phyloP scores from a whole-genome alignment of 2,797 vertebrate genomes.

The Typhlichthys eigenmanni region DNA sequence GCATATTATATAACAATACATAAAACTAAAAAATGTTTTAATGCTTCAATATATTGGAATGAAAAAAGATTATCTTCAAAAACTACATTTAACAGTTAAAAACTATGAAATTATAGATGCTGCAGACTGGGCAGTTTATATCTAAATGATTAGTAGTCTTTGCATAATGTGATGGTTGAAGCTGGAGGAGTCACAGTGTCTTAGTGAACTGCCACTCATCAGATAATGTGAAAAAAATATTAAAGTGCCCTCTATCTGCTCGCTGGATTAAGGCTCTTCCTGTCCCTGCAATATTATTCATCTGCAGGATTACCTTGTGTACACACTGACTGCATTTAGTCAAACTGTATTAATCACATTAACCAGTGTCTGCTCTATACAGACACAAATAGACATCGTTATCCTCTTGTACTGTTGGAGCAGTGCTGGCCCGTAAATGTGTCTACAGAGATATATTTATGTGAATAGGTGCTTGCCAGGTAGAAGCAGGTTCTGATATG shows the following conservation, averaged over 20 bases:
- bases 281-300: constrained; percentile 14
- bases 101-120: too few species aligned
- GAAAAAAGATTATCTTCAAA: too few species aligned
- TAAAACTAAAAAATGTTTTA: too few species aligned
- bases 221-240: constrained; percentile 26
- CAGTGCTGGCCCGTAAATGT: background rate
- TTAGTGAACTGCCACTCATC: too few species aligned
- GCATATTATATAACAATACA: too few species aligned
- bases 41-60: too few species aligned
- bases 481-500: background rate
- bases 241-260: constrained; percentile 39
- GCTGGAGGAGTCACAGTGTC: too few species aligned
- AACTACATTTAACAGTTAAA: too few species aligned
- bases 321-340: background rate
- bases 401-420: background rate
- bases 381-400: background rate
- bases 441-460: background rate
- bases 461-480: background rate
- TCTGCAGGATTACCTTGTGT: constrained; percentile 5
- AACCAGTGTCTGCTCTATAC: background rate
- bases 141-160: too few species aligned
- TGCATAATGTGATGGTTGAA: too few species aligned
- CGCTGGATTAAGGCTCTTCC: constrained; percentile 26
- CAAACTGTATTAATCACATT: background rate
- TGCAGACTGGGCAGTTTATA: too few species aligned